Conservation (phyloP, 2,888 invertebrate genomes). For the Morinoia aosen region DNA sequence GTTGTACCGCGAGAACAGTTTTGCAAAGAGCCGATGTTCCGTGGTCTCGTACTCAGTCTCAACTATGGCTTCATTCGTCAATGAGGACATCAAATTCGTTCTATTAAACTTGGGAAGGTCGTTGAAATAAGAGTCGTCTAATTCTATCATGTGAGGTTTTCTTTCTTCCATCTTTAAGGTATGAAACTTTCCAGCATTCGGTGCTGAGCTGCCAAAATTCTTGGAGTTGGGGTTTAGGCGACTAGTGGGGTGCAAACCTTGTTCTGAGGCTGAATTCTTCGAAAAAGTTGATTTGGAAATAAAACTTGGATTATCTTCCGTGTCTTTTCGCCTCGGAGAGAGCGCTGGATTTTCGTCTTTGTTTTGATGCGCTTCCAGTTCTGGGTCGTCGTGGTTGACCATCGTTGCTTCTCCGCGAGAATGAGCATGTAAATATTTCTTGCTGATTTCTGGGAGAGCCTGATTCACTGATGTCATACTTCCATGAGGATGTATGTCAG, state of each 20-base stretch:
- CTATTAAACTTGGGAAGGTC: background rate
- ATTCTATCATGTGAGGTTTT: background rate
- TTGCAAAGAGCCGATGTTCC: background rate
- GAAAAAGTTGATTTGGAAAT: background rate
- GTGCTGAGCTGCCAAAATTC: background rate
- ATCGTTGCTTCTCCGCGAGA: too few relatives aligned
- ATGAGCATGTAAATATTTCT: too few relatives aligned
- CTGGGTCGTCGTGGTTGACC: too few relatives aligned
- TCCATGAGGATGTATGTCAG: too few relatives aligned
- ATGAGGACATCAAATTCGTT: background rate
- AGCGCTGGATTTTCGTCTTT: too few relatives aligned
- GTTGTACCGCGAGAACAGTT: slow-evolving; percentile 43
- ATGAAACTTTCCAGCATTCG: background rate
- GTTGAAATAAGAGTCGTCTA: background rate
- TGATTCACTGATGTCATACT: too few relatives aligned
- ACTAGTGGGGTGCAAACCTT: background rate
- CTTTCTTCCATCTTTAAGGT: background rate
- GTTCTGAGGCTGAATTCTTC: background rate
- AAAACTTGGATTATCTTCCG: too few relatives aligned
- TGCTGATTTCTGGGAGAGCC: too few relatives aligned
- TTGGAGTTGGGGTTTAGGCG: background rate
- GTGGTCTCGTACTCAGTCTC: background rate
- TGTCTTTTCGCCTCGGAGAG: too few relatives aligned
- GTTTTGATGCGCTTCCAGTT: too few relatives aligned
- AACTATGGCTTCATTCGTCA: background rate